Evolutionary conservation across 2,888 invertebrate species (phyloP).

Genomic region (Itoplectis maculator): DNA sequence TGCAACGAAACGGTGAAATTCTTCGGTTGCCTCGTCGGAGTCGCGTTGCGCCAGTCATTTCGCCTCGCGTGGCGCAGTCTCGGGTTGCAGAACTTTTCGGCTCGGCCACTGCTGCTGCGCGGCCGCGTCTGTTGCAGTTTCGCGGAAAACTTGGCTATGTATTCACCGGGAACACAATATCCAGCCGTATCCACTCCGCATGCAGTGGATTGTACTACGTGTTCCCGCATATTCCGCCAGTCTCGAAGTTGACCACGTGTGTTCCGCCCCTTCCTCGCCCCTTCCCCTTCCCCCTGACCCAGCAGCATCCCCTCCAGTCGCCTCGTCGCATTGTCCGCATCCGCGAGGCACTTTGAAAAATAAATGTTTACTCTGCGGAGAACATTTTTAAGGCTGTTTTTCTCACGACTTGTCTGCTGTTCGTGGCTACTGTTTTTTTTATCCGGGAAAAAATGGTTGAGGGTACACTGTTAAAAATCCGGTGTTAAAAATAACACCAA

Average conservation of each 20-base stretch:
- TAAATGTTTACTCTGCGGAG: conserved; percentile 41
- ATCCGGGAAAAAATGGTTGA: too few relatives aligned
- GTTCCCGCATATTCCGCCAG: conserved; percentile 63
- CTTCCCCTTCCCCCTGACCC: too few relatives aligned
- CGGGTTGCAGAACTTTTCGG: neutral
- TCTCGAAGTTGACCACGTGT: conserved; percentile 33
- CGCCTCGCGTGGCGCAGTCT: neutral
- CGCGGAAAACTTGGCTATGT: conserved; percentile 57
- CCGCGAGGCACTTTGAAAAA: conserved; percentile 10
- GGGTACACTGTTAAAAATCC: too few relatives aligned
- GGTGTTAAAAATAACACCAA: too few relatives aligned
- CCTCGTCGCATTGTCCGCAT: neutral
- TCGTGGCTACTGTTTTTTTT: too few relatives aligned
- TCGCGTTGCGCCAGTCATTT: too few relatives aligned
- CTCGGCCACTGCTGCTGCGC: conserved; percentile 18
- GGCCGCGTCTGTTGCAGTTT: neutral
- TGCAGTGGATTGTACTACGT: conserved; percentile 69
- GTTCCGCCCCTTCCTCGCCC: conserved; percentile 19
- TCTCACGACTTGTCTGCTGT: neutral
- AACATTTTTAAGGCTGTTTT: neutral
- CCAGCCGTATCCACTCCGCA: conserved; percentile 69
- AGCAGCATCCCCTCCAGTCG: neutral
- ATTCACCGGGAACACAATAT: conserved; percentile 62
- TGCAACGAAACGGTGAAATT: too few relatives aligned
- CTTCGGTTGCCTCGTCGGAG: too few relatives aligned